These are phyloP conservation scores for Cyrtonyx montezumae DNA, from an alignment of 2,113 vertebrate genomes.

Conservation along the genomic window DNA sequence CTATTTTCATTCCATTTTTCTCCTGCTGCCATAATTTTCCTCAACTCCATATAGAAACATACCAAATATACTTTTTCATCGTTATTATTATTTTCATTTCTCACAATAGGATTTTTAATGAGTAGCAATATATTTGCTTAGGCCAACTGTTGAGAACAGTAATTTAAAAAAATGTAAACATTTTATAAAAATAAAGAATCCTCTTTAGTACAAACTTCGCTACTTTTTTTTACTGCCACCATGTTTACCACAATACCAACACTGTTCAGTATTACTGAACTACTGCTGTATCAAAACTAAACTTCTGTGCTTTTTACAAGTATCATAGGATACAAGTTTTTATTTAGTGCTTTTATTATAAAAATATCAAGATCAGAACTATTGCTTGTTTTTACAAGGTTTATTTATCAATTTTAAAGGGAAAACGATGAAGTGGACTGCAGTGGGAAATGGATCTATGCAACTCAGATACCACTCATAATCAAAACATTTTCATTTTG, in stretches of 20 bases:
- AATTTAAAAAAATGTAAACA: neutral
- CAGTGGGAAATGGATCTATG: neutral
- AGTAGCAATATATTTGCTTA: neutral
- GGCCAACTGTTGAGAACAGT: neutral
- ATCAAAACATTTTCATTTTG: neutral
- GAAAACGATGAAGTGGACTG: neutral
- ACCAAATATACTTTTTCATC: neutral
- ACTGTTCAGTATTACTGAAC: neutral
- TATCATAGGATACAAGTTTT: neutral
- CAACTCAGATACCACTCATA: neutral
- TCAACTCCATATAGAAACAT: neutral
- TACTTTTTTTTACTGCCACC: neutral
- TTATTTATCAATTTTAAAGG: neutral
- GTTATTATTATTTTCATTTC: neutral
- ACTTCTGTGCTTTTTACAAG: neutral
- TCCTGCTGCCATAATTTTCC: neutral
- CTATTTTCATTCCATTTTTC: neutral
- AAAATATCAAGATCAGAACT: neutral
- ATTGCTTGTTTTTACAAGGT: neutral
- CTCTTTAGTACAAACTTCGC: neutral
- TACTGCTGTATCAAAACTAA: neutral
- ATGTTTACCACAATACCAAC: neutral
- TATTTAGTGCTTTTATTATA: neutral
- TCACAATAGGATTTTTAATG: neutral
- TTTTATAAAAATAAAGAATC: neutral